phyloP scores from a whole-genome alignment of 53 echinoderm and acorn worm species.

The Zoroaster sp. region DNA sequence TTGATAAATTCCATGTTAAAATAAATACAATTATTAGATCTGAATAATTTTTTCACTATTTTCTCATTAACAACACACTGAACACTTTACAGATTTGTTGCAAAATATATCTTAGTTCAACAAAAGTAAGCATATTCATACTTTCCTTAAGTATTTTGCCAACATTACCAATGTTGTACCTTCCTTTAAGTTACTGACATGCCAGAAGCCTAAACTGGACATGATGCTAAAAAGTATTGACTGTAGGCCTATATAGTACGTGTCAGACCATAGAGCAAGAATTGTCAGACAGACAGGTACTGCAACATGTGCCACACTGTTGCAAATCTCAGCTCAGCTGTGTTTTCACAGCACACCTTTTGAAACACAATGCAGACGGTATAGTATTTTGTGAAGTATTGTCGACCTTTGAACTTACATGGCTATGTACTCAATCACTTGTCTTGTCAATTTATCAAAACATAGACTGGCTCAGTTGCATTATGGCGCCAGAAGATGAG shows the following conservation, averaged over 20 bases:
- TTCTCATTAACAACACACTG: too few relatives aligned
- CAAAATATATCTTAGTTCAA: too few relatives aligned
- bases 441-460: not conserved
- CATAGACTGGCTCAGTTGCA: not conserved
- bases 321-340: not conserved
- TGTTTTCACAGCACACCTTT: not conserved
- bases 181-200: too few relatives aligned
- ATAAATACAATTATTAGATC: too few relatives aligned
- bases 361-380: not conserved
- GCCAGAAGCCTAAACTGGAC: too few relatives aligned
- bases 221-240: not conserved
- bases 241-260: not conserved
- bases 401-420: not conserved
- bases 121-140: too few relatives aligned
- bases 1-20: too few relatives aligned
- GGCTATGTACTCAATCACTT: not conserved
- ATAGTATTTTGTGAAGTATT: not conserved
- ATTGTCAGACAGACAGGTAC: not conserved
- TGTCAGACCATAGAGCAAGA: not conserved
- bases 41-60: too few relatives aligned
- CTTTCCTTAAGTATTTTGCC: too few relatives aligned
- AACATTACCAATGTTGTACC: too few relatives aligned
- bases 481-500: not conserved
- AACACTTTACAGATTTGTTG: too few relatives aligned
- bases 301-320: not conserved